These are phyloP conservation scores for Pachypeltis micranthus DNA, from an alignment of 1,140 invertebrate genomes.

Conservation along the genomic window DNA sequence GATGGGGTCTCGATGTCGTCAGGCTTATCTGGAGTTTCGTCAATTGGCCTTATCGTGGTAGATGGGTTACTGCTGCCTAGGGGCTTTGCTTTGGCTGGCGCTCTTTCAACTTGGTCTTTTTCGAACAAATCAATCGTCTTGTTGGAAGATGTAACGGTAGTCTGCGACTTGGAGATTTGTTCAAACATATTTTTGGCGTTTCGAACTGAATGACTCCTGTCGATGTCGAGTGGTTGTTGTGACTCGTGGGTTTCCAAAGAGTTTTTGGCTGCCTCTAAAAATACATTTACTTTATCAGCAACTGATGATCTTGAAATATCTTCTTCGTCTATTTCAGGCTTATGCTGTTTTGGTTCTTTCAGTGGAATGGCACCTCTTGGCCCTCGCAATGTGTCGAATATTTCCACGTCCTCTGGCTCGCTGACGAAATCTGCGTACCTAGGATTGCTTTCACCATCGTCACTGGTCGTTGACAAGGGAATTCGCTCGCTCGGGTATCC, in stretches of 20 bases:
- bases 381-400: slow-evolving; percentile 25
- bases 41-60: not conserved
- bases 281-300: slow-evolving; percentile 42
- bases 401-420: slow-evolving; percentile 52
- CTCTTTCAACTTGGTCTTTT: slow-evolving; percentile 1
- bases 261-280: slow-evolving; percentile 42
- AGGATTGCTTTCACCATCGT: slow-evolving; percentile 41
- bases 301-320: slow-evolving; percentile 32
- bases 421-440: slow-evolving; percentile 55
- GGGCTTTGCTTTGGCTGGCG: not conserved
- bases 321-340: slow-evolving; percentile 31
- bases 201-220: slow-evolving; percentile 46
- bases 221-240: slow-evolving; percentile 16
- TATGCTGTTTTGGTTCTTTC: slow-evolving; percentile 33
- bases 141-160: slow-evolving; percentile 25
- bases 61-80: not conserved
- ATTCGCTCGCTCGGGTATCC: slow-evolving; percentile 16
- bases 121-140: slow-evolving; percentile 37
- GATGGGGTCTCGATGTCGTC: not conserved
- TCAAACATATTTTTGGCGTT: slow-evolving; percentile 54
- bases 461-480: slow-evolving; percentile 34
- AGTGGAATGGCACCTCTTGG: slow-evolving; percentile 7
- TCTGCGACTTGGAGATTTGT: slow-evolving; percentile 39
- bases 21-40: not conserved
- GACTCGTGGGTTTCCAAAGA: slow-evolving; percentile 1